Evolutionary conservation across 1,140 invertebrate species (phyloP).

Genomic region (Mylabris phalerata): DNA sequence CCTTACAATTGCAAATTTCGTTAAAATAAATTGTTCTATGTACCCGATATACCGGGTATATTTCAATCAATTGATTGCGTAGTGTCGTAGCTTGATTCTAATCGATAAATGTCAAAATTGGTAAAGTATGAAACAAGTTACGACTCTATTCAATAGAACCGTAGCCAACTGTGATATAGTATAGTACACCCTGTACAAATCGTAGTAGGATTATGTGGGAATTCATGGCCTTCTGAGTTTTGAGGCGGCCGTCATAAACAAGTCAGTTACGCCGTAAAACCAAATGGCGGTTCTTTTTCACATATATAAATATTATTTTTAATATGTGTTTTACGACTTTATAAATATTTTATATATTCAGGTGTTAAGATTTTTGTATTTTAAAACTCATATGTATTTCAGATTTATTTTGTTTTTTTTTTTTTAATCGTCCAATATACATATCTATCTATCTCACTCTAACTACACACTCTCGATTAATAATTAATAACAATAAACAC

Average conservation of each 20-base stretch:
- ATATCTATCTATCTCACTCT: neutral
- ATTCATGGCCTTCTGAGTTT: slow-evolving; percentile 27
- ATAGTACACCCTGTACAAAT: no score
- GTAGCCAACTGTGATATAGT: no score
- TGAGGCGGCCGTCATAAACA: slow-evolving; percentile 33
- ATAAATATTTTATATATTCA: slow-evolving; percentile 45
- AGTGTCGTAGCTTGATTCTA: no score
- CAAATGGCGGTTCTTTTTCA: slow-evolving; percentile 38
- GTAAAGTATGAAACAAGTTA: no score
- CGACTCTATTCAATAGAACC: no score
- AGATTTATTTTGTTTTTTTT: no score
- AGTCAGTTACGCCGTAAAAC: slow-evolving; percentile 38
- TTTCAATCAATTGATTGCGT: no score
- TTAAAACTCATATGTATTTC: slow-evolving; percentile 20
- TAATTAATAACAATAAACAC: no score
- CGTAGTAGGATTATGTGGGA: slow-evolving; percentile 17
- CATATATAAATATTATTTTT: slow-evolving; percentile 45
- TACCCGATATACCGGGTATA: no score
- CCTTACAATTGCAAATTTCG: no score
- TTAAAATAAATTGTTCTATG: no score
- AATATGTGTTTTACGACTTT: slow-evolving; percentile 43
- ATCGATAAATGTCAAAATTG: no score
- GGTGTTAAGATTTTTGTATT: slow-evolving; percentile 41
- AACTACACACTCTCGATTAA: neutral
- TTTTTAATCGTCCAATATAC: slow-evolving; percentile 11